Evolutionary conservation across 1,140 invertebrate genomes (phyloP).

Genomic region (Phthorimaea operculella): DNA sequence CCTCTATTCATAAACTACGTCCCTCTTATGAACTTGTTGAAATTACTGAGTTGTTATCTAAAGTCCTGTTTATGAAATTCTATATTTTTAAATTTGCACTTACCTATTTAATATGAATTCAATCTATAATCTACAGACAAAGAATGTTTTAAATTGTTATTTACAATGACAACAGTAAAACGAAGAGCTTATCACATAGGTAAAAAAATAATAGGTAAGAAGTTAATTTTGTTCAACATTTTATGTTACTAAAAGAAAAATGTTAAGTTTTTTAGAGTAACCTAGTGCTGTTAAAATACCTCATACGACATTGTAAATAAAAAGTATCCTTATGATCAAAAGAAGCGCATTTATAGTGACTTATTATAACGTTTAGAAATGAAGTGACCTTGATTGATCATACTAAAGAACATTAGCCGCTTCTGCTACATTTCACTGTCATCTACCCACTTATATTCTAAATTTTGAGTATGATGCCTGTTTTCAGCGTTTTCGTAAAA

Average conservation of each 20-base stretch:
- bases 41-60: not conserved
- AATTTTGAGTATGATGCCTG: too few species aligned
- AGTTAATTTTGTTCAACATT: slow-evolving; percentile 13
- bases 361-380: slow-evolving; percentile 51
- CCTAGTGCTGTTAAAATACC: slow-evolving; percentile 48
- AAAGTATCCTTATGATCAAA: slow-evolving; percentile 28
- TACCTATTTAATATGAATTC: not conserved
- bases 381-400: slow-evolving; percentile 65
- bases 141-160: slow-evolving; percentile 16
- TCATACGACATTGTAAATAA: slow-evolving; percentile 39
- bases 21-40: not conserved
- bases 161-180: slow-evolving; percentile 34
- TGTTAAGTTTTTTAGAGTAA: slow-evolving; percentile 39
- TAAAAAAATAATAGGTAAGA: slow-evolving; percentile 19
- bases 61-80: not conserved
- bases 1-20: slow-evolving; percentile 9
- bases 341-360: slow-evolving; percentile 38
- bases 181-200: slow-evolving; percentile 62
- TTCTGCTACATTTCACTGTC: slow-evolving; percentile 47
- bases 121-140: not conserved
- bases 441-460: slow-evolving; percentile 29
- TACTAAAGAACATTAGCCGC: slow-evolving; percentile 50
- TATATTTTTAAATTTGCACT: not conserved
- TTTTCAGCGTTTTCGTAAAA: too few species aligned
- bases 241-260: slow-evolving; percentile 17